Conservation (phyloP, 2,888 invertebrate genomes). For the Ochropleura plecta region DNA sequence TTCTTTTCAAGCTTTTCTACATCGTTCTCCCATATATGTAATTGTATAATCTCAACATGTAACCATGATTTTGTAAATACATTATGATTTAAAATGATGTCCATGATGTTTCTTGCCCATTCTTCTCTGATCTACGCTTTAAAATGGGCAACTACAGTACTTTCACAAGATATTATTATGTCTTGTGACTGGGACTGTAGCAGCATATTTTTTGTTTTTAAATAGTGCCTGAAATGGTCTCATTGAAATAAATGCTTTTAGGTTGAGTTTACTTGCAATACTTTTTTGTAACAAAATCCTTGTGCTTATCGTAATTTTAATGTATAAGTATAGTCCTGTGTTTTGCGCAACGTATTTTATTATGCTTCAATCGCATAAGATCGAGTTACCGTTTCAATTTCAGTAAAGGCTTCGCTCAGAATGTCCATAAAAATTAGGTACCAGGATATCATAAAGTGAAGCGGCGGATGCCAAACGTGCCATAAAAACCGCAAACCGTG, state of each 20-base stretch:
- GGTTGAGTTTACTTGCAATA: background rate
- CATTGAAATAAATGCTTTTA: too few species aligned
- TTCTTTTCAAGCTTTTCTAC: background rate
- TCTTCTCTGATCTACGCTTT: too few species aligned
- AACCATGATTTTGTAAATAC: too few species aligned
- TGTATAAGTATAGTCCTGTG: background rate
- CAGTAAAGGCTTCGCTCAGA: conserved; percentile 36
- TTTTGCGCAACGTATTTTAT: conserved; percentile 32
- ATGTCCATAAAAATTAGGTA: conserved; percentile 61
- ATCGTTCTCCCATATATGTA: too few species aligned
- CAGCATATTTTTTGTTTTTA: too few species aligned
- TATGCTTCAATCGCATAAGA: conserved; percentile 9
- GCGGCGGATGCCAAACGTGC: conserved; percentile 43
- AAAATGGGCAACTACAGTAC: too few species aligned
- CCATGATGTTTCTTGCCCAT: too few species aligned
- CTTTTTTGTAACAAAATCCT: background rate
- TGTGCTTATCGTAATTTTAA: background rate
- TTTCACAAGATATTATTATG: too few species aligned
- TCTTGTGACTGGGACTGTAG: too few species aligned
- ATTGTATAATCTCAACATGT: too few species aligned
- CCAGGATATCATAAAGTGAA: conserved; percentile 61
- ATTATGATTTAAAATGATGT: too few species aligned
- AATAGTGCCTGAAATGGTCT: too few species aligned
- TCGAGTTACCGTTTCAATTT: conserved; percentile 37
- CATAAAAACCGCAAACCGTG: conserved; percentile 60